phyloP scores from a whole-genome alignment of 2,113 vertebrate genomes.

The Tinamus guttatus region DNA sequence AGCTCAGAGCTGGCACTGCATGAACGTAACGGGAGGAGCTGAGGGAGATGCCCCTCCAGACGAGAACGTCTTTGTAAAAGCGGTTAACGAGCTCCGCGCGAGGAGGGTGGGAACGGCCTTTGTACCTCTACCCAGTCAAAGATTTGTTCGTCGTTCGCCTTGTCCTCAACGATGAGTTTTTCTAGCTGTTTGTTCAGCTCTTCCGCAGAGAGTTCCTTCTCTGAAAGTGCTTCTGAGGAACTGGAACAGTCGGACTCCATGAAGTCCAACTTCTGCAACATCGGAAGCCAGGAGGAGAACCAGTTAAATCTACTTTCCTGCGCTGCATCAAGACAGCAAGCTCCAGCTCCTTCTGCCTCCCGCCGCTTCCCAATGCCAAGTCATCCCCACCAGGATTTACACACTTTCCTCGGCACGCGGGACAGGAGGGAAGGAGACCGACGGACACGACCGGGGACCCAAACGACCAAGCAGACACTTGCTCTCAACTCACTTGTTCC shows the following conservation, averaged over 20 bases:
- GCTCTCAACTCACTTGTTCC: constrained; percentile 84
- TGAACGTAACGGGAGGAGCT: background rate
- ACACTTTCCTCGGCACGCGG: rapidly evolving
- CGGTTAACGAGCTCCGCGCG: background rate
- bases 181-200: constrained; percentile 91
- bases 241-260: constrained; percentile 83
- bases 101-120: constrained; percentile 8
- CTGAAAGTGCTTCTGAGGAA: constrained; percentile 83
- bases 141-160: constrained; percentile 94
- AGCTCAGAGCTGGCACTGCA: background rate
- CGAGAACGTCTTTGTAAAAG: background rate
- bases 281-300: background rate
- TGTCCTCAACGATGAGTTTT: constrained; percentile 92
- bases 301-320: background rate
- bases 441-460: rapidly evolving
- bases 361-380: background rate
- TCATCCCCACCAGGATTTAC: rapidly evolving
- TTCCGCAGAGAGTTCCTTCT: constrained; percentile 85
- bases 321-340: background rate
- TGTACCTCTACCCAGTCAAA: constrained; percentile 99
- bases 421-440: background rate
- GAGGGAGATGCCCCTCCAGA: background rate
- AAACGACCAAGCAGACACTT: background rate
- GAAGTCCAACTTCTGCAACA: constrained; percentile 93
- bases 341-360: background rate